Evolutionary conservation across 2,113 vertebrate species (phyloP).

Genomic region (Pelobates fuscus): DNA sequence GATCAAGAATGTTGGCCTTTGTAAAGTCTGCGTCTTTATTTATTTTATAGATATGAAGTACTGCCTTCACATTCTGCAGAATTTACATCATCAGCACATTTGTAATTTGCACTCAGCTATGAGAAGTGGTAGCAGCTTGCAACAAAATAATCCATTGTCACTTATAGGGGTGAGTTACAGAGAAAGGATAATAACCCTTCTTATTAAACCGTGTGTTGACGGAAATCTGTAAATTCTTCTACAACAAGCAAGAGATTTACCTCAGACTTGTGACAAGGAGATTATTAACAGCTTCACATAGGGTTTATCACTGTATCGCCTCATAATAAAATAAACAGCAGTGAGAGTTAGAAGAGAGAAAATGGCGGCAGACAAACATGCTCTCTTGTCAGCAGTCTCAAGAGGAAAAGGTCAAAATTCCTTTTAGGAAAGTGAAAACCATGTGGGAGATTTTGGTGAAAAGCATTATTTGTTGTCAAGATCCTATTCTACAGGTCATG

Average conservation of each 20-base stretch:
- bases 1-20: no score
- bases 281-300: slow-evolving; percentile 11
- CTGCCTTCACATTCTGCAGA: no score
- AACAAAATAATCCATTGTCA: slow-evolving; percentile 31
- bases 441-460: slow-evolving; percentile 12
- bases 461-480: neutral
- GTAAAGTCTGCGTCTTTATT: no score
- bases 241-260: slow-evolving; percentile 12
- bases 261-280: slow-evolving; percentile 11
- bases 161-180: slow-evolving; percentile 24
- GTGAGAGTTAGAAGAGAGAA: neutral
- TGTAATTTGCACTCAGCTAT: slow-evolving; percentile 8
- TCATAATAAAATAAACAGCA: slow-evolving; percentile 29
- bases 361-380: neutral
- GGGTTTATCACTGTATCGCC: neutral
- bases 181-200: slow-evolving; percentile 1
- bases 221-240: slow-evolving; percentile 6
- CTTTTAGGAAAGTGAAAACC: slow-evolving; percentile 6
- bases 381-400: slow-evolving; percentile 17
- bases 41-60: no score
- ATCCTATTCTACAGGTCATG: no score
- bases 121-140: slow-evolving; percentile 24
- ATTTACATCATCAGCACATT: neutral
- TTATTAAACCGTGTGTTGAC: neutral
- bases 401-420: neutral